Evolutionary conservation across 1,140 invertebrate species (phyloP).

Genomic region (Helicoverpa armigera): DNA sequence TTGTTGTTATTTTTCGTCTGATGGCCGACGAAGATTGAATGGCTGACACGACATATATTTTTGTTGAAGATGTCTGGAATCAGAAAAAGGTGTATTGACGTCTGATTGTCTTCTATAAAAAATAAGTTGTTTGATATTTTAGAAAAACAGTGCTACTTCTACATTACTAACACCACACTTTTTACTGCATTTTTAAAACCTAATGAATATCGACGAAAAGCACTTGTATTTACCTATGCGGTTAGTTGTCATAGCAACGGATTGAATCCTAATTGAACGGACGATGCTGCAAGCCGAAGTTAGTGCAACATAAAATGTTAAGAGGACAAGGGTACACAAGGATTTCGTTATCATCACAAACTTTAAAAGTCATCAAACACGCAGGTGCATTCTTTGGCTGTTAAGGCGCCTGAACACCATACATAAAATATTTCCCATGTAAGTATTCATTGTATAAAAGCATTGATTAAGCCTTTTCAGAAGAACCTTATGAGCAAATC

Average conservation of each 20-base stretch:
- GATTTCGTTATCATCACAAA: background rate
- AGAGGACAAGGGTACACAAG: background rate
- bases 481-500: too few species aligned
- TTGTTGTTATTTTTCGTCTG: background rate
- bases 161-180: too few species aligned
- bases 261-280: background rate
- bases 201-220: too few species aligned
- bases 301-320: background rate
- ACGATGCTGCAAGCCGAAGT: background rate
- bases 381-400: background rate
- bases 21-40: background rate
- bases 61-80: background rate
- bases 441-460: too few species aligned
- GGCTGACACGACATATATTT: background rate
- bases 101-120: background rate
- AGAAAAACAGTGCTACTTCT: too few species aligned
- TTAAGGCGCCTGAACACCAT: too few species aligned
- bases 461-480: too few species aligned
- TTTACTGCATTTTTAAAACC: too few species aligned
- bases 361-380: slow-evolving; percentile 1
- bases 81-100: background rate
- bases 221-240: too few species aligned
- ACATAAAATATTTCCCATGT: too few species aligned
- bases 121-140: too few species aligned
- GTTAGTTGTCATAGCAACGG: too few species aligned